Evolutionary conservation across 2,888 invertebrate species (phyloP), one percentile per base, ranked within the genome.

Genomic region (Digitonthophagus gazella): DNA sequence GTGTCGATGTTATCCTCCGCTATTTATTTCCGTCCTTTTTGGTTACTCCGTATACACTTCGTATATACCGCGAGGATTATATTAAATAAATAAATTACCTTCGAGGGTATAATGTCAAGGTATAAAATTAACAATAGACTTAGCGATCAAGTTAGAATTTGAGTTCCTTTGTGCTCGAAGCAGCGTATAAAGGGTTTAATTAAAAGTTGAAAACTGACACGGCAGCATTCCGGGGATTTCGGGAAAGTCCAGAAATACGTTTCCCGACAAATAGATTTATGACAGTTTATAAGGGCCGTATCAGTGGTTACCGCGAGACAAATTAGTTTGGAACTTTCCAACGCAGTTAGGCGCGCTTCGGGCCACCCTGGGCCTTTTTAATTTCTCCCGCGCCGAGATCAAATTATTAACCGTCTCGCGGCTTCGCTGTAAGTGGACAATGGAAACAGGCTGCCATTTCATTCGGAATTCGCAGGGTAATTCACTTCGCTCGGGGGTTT

Each of bases 281-380:
- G 79, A 78, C 78, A 76, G 76, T 76, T 77, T 77, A 78, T 78
- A 79, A 79, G 78, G 74, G 78, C 77, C 15, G 78, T 80, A 80
- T 80, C 80, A 79, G 79, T 80, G 79, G 76, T 76, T 76, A 73
- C 77, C 74, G 75, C 71, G 70, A 77, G 80, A 80, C 80, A 80
- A 80, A 80, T 81, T 80, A 80, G 78, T 80, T 80, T 78, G 76
- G 77, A 80, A 81, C 78, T 78, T 81, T 80, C 80, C 80, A 80
- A 81, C 80, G 79, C 80, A 80, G 79, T 80, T 80, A 20, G 79
- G 78, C 79, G 78, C 76, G 75, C 57, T 1, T 5, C 3, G 15
- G 56, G 67, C 76, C 72, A 75, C 76, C 71, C 69, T 70, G 71
- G 71, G 71, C 70, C 72, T 68, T 67, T 72, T 73, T 72, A 73